Evolutionary conservation across 2,888 invertebrate genomes (phyloP), one percentile per base, ranked within the genome.

Genomic region (Dysmachus trigonus): DNA sequence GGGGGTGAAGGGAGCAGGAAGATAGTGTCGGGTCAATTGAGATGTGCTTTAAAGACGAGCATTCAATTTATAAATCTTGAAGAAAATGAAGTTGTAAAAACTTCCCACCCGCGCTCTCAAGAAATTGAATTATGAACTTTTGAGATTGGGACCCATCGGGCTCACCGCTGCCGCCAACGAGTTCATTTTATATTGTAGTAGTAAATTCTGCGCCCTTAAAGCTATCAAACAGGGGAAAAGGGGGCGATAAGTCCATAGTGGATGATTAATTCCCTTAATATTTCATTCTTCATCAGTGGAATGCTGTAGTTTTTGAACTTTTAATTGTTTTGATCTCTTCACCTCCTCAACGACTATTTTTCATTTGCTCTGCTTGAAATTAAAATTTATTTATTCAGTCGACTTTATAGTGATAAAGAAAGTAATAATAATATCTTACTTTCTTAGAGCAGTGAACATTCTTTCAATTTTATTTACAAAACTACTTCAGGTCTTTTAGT

Each of bases 11-110:
- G 15, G 41, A 47, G 53, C 18, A 18, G 10, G 8, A 22, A 62
- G 62, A 62, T 62, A 62, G 62, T 62, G 62, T 22, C n/a, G 33
- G 35, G 30, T 22, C 76, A 76, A 76, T 76, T 76, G 76, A 38
- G 38, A 76, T 62, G 22, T 62, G 62, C n/a, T 38, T 76, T 76
- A 76, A 76, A 62, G 62, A 76, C 33, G 35, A 33, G 38, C 38
- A 76, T 76, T 76, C 38, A 76, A 76, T 76, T 76, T 76, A 76
- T 76, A 76, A 76, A 76, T 76, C 76, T 76, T 62, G 33, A 15
- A 13, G 74, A 33, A n/a, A 74, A 33, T 35, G 35, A 33, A 73
- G 73, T 73, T 76, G 33, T 76, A 76, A 76, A 76, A 76, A 76
- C 22, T 76, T 76, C 35, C 22, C 18, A 4, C n/a, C n/a, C 15